These are phyloP conservation scores for Cheilosia pagana DNA, from an alignment of 2,888 invertebrate genomes.

Conservation along the genomic window DNA sequence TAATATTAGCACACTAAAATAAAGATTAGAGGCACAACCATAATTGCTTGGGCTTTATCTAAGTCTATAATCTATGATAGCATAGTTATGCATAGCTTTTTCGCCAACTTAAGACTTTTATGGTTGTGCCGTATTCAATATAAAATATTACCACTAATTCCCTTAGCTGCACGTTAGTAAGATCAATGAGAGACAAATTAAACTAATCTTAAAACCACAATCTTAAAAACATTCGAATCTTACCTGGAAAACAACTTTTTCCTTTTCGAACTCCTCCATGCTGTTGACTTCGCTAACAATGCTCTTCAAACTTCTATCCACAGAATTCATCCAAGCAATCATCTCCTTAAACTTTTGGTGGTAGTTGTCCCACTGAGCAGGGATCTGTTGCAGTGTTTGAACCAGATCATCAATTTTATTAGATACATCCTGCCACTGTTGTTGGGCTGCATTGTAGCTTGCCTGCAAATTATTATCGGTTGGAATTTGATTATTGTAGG, in stretches of 20 bases:
- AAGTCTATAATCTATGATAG: neutral
- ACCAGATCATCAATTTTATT: slow-evolving; percentile 89
- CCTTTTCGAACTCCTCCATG: slow-evolving; percentile 94
- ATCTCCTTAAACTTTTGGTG: slow-evolving; percentile 91
- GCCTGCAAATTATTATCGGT: slow-evolving; percentile 87
- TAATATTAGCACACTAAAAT: neutral
- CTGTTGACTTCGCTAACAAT: slow-evolving; percentile 93
- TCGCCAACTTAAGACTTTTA: neutral
- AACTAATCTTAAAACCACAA: neutral
- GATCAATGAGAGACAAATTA: slow-evolving; percentile 3
- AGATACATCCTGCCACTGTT: slow-evolving; percentile 90
- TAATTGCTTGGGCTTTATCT: neutral
- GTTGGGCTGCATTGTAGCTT: slow-evolving; percentile 87
- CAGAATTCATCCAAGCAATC: slow-evolving; percentile 95
- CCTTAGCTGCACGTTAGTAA: slow-evolving; percentile 82
- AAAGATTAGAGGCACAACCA: neutral
- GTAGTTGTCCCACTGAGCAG: slow-evolving; percentile 95
- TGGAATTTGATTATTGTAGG: slow-evolving; percentile 88
- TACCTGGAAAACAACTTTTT: slow-evolving; percentile 95
- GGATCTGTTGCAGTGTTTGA: slow-evolving; percentile 91
- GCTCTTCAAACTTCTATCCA: slow-evolving; percentile 92
- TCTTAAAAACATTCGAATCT: slow-evolving; percentile 77
- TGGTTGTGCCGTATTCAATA: neutral
- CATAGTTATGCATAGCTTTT: slow-evolving; percentile 3
- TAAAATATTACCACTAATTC: slow-evolving; percentile 83